phyloP scores from a whole-genome alignment of 2,797 vertebrate species.

The Margarornis squamiger region DNA sequence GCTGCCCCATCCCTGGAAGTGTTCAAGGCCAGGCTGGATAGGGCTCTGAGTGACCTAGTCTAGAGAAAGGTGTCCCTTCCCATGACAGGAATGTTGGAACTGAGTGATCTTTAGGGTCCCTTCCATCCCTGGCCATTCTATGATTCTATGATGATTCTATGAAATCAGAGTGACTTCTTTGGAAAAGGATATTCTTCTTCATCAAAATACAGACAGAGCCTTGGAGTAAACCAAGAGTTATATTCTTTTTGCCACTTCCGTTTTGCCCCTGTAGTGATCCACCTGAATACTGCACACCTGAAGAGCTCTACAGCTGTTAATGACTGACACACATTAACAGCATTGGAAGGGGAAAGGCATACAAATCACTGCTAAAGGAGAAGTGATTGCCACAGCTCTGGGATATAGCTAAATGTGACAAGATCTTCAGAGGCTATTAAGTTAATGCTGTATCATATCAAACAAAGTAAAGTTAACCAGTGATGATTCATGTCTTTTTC shows the following conservation, averaged over 20 bases:
- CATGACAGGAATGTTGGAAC: rapidly evolving
- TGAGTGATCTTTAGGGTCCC: not conserved
- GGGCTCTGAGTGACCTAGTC: rapidly evolving
- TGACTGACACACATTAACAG: not conserved
- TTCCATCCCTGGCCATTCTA: not conserved
- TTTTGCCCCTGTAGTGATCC: not conserved
- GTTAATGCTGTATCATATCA: not conserved
- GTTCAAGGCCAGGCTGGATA: rapidly evolving
- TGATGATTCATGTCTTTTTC: conserved; percentile 8
- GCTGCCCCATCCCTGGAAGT: rapidly evolving
- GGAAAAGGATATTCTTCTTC: not conserved
- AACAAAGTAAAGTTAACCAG: conserved; percentile 6
- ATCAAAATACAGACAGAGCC: not conserved
- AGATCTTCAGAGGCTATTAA: conserved; percentile 27
- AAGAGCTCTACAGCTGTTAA: not conserved
- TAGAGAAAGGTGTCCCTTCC: rapidly evolving
- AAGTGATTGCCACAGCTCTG: not conserved
- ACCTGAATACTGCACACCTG: not conserved
- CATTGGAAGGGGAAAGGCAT: not conserved
- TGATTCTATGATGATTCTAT: not conserved
- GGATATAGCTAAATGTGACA: not conserved
- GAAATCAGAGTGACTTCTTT: not conserved
- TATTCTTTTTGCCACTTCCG: not conserved
- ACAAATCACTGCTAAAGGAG: not conserved
- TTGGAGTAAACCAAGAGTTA: not conserved